phyloP scores from a whole-genome alignment of 2,797 vertebrate species.

The Peromyscus eremicus region DNA sequence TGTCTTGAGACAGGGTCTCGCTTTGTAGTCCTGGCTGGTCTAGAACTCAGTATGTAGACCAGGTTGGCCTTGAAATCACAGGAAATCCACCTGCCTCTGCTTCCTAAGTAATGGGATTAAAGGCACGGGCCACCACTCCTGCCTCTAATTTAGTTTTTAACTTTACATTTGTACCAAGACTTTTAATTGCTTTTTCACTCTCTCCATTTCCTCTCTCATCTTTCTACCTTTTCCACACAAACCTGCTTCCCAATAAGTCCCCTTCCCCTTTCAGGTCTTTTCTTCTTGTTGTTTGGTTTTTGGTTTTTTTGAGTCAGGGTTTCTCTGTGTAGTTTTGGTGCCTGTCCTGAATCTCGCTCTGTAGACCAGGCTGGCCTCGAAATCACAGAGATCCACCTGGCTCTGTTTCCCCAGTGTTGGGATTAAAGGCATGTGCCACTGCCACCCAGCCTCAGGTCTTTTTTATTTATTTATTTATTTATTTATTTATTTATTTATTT shows the following conservation, averaged over 20 bases:
- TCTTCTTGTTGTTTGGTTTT: background rate
- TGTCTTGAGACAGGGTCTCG: background rate
- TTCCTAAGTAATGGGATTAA: background rate
- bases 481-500: background rate
- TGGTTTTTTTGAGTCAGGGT: too few species aligned
- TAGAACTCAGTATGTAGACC: background rate
- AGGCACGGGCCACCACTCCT: background rate
- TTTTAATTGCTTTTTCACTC: background rate
- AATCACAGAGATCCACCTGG: too few species aligned
- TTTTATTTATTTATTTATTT: background rate
- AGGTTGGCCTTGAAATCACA: background rate
- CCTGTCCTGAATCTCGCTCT: too few species aligned
- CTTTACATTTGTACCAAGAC: background rate
- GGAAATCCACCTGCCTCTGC: background rate
- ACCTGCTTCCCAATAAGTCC: background rate
- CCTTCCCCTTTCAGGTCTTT: background rate
- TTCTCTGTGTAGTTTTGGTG: too few species aligned
- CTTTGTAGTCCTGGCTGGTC: background rate
- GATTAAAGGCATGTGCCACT: too few species aligned
- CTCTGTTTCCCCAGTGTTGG: too few species aligned
- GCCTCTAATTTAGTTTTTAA: background rate
- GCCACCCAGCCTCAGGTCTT: too few species aligned
- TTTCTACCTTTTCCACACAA: background rate
- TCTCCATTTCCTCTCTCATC: background rate
- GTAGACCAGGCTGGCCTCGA: too few species aligned